Evolutionary conservation across 2,113 vertebrate genomes (phyloP).

Genomic region (Prolemur simus): DNA sequence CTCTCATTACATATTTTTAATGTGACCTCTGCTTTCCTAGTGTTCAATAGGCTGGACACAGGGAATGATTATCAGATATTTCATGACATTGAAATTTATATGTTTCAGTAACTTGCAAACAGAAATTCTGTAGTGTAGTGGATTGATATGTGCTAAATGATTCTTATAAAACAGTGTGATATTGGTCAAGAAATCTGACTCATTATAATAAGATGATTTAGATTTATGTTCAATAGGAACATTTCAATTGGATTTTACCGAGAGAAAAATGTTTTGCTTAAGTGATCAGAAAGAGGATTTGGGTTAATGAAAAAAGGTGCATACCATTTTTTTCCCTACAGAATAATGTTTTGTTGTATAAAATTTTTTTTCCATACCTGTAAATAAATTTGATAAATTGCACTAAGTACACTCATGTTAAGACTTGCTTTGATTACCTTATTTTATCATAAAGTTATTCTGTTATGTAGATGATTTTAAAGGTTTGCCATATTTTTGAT

Average conservation of each 20-base stretch:
- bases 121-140: not conserved
- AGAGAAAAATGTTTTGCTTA: conserved; percentile 32
- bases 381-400: conserved; percentile 8
- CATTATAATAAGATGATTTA: not conserved
- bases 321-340: not conserved
- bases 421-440: not conserved
- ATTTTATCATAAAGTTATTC: conserved; percentile 11
- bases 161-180: not conserved
- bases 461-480: conserved; percentile 28
- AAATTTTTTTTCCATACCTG: not conserved
- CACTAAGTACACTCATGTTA: not conserved
- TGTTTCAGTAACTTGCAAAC: not conserved
- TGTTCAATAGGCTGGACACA: not conserved
- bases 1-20: not conserved
- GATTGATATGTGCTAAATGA: not conserved
- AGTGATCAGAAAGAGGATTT: not conserved
- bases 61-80: not conserved
- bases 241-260: not conserved
- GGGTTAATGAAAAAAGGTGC: not conserved
- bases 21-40: conserved; percentile 3
- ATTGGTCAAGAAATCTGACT: not conserved
- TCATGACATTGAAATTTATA: conserved; percentile 8
- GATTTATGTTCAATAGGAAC: conserved; percentile 26
- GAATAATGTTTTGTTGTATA: not conserved
- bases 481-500: conserved; percentile 28